Percentiles rank a stretch among this genome's conserved stretches.
Conservation (phyloP, 2,113 vertebrate species). For the Clarias gariepinus region DNA sequence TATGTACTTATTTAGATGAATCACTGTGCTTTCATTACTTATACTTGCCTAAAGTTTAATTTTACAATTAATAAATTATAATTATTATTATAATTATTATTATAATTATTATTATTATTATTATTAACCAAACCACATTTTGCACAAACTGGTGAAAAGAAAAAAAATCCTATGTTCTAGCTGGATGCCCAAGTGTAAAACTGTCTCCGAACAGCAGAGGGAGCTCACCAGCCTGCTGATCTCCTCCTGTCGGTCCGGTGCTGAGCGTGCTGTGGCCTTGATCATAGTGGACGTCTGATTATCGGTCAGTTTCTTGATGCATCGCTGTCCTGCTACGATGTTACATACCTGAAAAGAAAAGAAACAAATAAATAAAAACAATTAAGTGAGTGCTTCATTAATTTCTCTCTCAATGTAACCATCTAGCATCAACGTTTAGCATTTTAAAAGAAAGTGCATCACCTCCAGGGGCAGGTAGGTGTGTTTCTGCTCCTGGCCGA, state of each 20-base stretch:
- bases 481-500: conserved; percentile 99
- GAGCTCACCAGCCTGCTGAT: conserved; percentile 94
- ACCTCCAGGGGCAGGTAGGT: conserved; percentile 99
- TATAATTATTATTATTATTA: too few relatives aligned
- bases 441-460: conserved; percentile 58
- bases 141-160: too few relatives aligned
- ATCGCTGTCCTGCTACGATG: conserved; percentile 95
- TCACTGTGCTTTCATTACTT: background rate
- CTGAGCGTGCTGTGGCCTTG: conserved; percentile 96
- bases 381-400: background rate
- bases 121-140: too few relatives aligned
- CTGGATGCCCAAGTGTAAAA: background rate
- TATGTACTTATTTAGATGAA: too few relatives aligned
- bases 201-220: conserved; percentile 30
- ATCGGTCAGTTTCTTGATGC: conserved; percentile 99
- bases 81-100: too few relatives aligned
- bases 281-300: conserved; percentile 99
- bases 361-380: background rate
- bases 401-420: too few relatives aligned
- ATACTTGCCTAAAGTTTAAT: background rate
- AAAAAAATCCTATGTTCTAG: too few relatives aligned
- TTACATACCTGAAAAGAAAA: conserved; percentile 88
- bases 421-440: background rate
- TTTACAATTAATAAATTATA: background rate
- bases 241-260: conserved; percentile 95